A percentile compares a stretch with the other conserved stretches of the same genome.
Conservation (phyloP, 2,888 invertebrate species). For the Amblyjoppa fuscipennis region DNA sequence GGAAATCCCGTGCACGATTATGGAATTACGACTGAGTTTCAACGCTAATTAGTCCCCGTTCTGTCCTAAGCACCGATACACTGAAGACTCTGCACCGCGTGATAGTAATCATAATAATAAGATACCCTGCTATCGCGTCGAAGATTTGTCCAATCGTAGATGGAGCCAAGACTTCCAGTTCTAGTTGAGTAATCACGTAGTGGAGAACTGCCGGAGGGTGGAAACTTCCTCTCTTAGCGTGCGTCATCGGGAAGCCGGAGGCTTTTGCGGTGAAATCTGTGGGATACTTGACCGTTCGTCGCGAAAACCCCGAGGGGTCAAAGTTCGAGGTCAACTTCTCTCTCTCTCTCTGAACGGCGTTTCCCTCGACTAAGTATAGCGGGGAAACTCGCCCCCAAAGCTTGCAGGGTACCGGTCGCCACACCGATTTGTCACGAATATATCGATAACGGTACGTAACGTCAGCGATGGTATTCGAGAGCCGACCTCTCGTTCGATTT, state of each 20-base stretch:
- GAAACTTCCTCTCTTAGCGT: background rate
- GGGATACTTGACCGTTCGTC: constrained; percentile 15
- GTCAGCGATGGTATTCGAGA: background rate
- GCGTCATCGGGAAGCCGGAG: constrained; percentile 29
- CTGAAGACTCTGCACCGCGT: no score
- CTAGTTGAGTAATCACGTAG: background rate
- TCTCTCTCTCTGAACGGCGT: background rate
- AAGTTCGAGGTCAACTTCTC: constrained; percentile 8
- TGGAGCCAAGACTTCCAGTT: background rate
- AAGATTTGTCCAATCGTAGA: background rate
- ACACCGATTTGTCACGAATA: background rate
- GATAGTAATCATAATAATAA: constrained; percentile 8
- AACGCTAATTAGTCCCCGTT: background rate
- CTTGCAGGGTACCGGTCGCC: background rate
- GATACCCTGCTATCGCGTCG: background rate
- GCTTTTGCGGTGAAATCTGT: constrained; percentile 20
- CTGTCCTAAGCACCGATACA: background rate
- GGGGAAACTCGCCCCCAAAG: background rate
- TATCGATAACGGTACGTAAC: background rate
- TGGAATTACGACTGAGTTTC: background rate
- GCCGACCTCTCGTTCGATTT: background rate
- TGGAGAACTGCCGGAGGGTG: background rate
- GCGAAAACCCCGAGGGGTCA: constrained; percentile 12
- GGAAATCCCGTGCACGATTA: background rate
- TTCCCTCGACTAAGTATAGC: background rate